Base-by-base conservation (phyloP, 2,797 vertebrate species). In the Macrochelys suwanniensis region DNA sequence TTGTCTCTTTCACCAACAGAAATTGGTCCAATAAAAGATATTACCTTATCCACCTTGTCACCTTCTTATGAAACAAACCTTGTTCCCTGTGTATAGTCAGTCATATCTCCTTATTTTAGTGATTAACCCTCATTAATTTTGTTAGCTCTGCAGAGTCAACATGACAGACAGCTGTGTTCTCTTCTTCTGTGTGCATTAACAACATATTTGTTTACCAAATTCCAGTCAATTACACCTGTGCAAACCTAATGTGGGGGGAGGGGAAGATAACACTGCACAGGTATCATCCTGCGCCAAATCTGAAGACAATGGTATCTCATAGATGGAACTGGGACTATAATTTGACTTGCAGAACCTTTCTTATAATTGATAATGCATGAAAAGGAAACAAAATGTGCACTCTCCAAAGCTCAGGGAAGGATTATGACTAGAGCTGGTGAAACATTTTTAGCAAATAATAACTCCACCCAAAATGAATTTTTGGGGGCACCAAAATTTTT, bases 41-140 rank as follows among this genome's bases (percentile, higher is more conserved):
- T 65, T 17, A 65, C 16, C 33, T 61, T 16, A 65, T 17, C 7
- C 31, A 65, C 16, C 61, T n/a, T 65, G 61, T n/a, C 33, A n/a
- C 54, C 0, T 21, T 77, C 5, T 53, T 94, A 49, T 21, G 21
- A 88, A 76, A 86, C 31, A 25, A 25, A 5, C 1, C 4, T 59
- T 61, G n/a, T 80, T 84, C 82, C 56, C 31, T 57, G 7, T 2
- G 3, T 31, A 16, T 4, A 37, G 23, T 82, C 16, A 50, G 42
- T 56, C 26, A 45, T 0, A 0, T 57, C 76, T 6, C 42, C 37
- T 11, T 82, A 26, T 11, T 7, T 78, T 82, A 57, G 42, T 19
- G 85, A 68, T 7, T 0, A 82, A 83, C 80, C 9, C 6, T 28
- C 23, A 80, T 90, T 25, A 57, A 33, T 80, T 4, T 74, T 76